phyloP scores from a whole-genome alignment of 1,140 invertebrate genomes.

The Meloidogyne chitwoodi region DNA sequence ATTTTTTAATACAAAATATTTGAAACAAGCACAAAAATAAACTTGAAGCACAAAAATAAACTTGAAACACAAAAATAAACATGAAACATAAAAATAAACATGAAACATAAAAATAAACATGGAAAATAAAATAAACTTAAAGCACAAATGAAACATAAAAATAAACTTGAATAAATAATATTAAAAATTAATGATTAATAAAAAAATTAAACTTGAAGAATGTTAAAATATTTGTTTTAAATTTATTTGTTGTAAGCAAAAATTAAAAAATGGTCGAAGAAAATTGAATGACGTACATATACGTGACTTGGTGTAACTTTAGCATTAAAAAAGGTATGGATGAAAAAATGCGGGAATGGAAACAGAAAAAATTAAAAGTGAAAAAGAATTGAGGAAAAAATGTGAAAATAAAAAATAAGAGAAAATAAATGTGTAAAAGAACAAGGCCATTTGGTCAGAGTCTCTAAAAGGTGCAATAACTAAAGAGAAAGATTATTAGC shows the following conservation, averaged over 20 bases:
- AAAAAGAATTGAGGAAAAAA: conserved; percentile 9
- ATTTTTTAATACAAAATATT: too few species aligned
- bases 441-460: not conserved
- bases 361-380: not conserved
- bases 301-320: not conserved
- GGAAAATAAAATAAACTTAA: too few species aligned
- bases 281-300: not conserved
- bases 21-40: too few species aligned
- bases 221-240: not conserved
- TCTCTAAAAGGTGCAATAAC: not conserved
- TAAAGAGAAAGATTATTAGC: not conserved
- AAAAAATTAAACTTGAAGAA: too few species aligned
- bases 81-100: too few species aligned
- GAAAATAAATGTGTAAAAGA: not conserved
- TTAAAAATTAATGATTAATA: too few species aligned
- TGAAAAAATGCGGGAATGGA: not conserved
- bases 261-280: not conserved
- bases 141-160: too few species aligned
- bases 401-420: not conserved
- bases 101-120: too few species aligned
- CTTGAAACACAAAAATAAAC: too few species aligned
- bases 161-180: too few species aligned
- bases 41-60: too few species aligned
- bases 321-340: not conserved
- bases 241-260: not conserved